These are phyloP conservation scores for Candidula unifasciata DNA, from an alignment of 2,888 invertebrate genomes.

Conservation along the genomic window DNA sequence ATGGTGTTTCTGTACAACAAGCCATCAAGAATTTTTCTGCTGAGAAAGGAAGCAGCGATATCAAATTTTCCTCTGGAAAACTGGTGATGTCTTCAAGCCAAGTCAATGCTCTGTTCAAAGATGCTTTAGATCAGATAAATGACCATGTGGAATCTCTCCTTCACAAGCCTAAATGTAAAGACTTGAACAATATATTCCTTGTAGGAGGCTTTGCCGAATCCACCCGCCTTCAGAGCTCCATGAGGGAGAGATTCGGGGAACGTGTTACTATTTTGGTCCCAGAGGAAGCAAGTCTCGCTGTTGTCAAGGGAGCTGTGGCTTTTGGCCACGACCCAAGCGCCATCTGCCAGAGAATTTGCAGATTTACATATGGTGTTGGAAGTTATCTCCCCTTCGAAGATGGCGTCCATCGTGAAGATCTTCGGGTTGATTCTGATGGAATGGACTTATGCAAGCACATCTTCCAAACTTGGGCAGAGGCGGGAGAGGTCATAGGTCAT, in stretches of 20 bases:
- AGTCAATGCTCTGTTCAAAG: slow-evolving; percentile 68
- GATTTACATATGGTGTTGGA: slow-evolving; percentile 73
- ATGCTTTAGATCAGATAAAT: slow-evolving; percentile 67
- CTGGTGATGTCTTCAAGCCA: slow-evolving; percentile 67
- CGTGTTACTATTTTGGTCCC: slow-evolving; percentile 69
- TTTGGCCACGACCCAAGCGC: slow-evolving; percentile 73
- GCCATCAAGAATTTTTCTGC: slow-evolving; percentile 68
- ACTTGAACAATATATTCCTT: slow-evolving; percentile 68
- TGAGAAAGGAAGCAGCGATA: slow-evolving; percentile 59
- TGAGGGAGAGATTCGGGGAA: slow-evolving; percentile 68
- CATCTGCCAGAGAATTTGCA: slow-evolving; percentile 72
- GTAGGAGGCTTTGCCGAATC: slow-evolving; percentile 74
- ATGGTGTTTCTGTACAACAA: slow-evolving; percentile 67
- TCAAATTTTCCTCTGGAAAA: slow-evolving; percentile 73
- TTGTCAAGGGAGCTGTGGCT: slow-evolving; percentile 73
- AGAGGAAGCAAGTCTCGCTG: slow-evolving; percentile 72
- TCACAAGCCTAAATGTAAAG: slow-evolving; percentile 67
- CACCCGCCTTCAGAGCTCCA: slow-evolving; percentile 64
- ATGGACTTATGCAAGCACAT: slow-evolving; percentile 71
- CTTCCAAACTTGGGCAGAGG: slow-evolving; percentile 71
- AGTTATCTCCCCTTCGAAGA: slow-evolving; percentile 71
- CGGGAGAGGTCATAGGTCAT: slow-evolving; percentile 72
- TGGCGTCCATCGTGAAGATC: slow-evolving; percentile 69
- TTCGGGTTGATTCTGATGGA: slow-evolving; percentile 71
- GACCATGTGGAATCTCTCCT: slow-evolving; percentile 66